Evolutionary conservation across 1,140 invertebrate genomes (phyloP), one percentile per base, ranked within the genome.

Genomic region (Drosophila pachea): DNA sequence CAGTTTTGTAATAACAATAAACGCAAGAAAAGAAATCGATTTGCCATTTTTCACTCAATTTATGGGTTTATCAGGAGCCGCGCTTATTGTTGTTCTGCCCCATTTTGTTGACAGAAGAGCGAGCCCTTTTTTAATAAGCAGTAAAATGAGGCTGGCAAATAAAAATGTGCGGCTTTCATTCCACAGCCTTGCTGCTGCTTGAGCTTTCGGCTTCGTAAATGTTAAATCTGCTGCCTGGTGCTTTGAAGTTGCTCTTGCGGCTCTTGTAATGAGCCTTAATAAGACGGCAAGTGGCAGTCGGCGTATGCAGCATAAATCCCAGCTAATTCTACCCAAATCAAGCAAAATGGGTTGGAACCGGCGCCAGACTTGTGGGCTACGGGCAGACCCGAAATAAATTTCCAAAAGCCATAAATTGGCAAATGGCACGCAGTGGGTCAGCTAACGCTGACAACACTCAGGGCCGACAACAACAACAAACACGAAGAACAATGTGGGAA

Each of bases 1-100:
- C 81, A 86, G 81, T 86, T 86, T 86, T 81, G 64, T 86, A 86
- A 86, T 86, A 86, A 86, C 81, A 86, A 86, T 74, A 84, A 86
- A 75, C 74, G 71, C 67, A 75, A 74, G 71, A 74, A 81, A 56
- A 42, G 66, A 54, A 84, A 86, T 86, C 81, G 81, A 86, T 86
- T 86, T 86, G 56, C 76, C 76, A 86, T 86, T 86, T 86, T 86
- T 86, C 59, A 75, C 70, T 65, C 67, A 86, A 86, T 86, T 86
- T 86, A 86, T 86, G 81, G 84, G 73, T 86, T 84, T 84, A 81
- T 82, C 65, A 77, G 58, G 62, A 69, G 16, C 32, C 63, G 47
- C 62, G 55, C 54, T 69, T 61, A 68, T 52, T 61, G 53, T 56
- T 48, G 11, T 55, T 48, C 38, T 52, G 33, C 56, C 55, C 60